Base-by-base conservation (phyloP, 2,888 invertebrate genomes). In the Cistogaster globosa region DNA sequence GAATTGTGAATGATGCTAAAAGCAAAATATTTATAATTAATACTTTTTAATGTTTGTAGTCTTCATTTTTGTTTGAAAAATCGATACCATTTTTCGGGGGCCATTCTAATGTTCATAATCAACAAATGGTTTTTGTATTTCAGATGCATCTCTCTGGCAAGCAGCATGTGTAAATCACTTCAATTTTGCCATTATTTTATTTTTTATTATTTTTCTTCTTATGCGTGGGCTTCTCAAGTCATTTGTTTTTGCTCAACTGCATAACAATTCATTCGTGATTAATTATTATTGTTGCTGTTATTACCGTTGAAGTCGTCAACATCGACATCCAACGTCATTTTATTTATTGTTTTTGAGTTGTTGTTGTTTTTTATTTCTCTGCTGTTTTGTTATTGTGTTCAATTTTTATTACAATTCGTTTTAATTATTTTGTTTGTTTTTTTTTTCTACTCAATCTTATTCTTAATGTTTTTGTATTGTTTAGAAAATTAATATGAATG, bases 201-300 rank as follows among this genome's bases (percentile, higher is more conserved):
- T 32, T 58, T 20, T 18, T 51, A 3, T 20, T 55, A 45, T 45
- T 51, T 6, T 32, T 32, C 38, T 48, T 42, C 51, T 78, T 48
- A 60, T 84, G 77, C 72, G 77, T 81, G 68, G 78, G 82, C 72
- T 75, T 84, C 81, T 82, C 71, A 78, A 82, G 68, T 76, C 71
- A 78, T 84, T 83, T 87, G 83, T 84, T 84, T 87, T 84, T 86
- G 87, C 87, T 88, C 83, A 88, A 87, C 87, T 87, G 87, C 88
- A 86, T 75, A 87, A 86, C 87, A 87, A 88, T 87, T 87, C 88
- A 88, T 86, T 91, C 90, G 91, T 90, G 89, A 90, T 91, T 91
- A 90, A 90, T 90, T 90, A 88, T 90, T 88, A 87, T 90, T 90
- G 88, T 80, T 80, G 74, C 58, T 88, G 82, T 87, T 84, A 63